A percentile compares a stretch with the other conserved stretches of the same genome.
Evolutionary conservation across 2,797 vertebrate species (phyloP).

Genomic region (Merluccius polli): DNA sequence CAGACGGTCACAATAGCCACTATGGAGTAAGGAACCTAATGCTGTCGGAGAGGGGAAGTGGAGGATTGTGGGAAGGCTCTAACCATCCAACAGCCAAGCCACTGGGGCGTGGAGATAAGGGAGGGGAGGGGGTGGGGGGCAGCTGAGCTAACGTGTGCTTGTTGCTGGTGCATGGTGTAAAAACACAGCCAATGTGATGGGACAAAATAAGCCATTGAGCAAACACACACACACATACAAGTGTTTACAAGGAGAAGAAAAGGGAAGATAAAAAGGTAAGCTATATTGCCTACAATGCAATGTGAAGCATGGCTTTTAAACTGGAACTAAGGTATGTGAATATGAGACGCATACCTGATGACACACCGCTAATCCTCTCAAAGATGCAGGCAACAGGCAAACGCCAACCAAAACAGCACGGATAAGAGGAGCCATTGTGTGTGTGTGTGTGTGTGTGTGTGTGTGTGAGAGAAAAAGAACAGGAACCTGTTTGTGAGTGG

Average conservation of each 20-base stretch:
- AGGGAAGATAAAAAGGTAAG: conserved; percentile 22
- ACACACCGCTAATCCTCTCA: conserved; percentile 24
- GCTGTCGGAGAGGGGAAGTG: conserved; percentile 38
- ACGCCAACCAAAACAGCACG: conserved; percentile 19
- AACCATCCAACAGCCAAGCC: conserved; percentile 43
- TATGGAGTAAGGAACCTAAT: conserved; percentile 19
- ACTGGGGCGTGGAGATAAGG: conserved; percentile 42
- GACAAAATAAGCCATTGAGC: conserved; percentile 4
- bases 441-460: background rate
- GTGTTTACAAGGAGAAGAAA: background rate
- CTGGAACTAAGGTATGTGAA: conserved; percentile 13
- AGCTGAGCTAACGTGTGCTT: conserved; percentile 59
- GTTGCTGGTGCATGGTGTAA: conserved; percentile 9
- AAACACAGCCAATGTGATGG: conserved; percentile 11
- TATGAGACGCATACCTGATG: conserved; percentile 5
- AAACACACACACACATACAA: conserved; percentile 3
- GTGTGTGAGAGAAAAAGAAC: background rate
- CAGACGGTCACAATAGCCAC: background rate
- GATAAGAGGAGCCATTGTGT: background rate
- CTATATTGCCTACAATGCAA: conserved; percentile 18
- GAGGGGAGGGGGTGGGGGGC: conserved; percentile 40
- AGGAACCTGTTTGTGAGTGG: conserved; percentile 1
- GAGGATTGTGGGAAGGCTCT: conserved; percentile 43
- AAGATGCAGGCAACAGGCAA: conserved; percentile 23
- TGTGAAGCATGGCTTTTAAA: conserved; percentile 21